Percentiles rank a stretch among this genome's conserved stretches.
phyloP scores from a whole-genome alignment of 2,113 vertebrate species.

The Neogobius melanostomus region DNA sequence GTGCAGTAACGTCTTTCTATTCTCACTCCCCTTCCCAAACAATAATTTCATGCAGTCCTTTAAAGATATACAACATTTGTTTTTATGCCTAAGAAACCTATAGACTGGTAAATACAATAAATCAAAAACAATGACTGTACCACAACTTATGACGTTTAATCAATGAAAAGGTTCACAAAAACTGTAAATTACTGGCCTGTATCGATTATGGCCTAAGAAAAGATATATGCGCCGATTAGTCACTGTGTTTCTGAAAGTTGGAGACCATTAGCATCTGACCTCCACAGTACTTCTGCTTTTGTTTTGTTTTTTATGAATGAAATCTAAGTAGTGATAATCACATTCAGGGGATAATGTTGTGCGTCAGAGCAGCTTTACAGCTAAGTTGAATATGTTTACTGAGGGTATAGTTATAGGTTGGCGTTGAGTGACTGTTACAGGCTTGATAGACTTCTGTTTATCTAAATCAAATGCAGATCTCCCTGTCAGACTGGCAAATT shows the following conservation, averaged over 20 bases:
- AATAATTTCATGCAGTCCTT: no score
- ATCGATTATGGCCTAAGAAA: conserved; percentile 34
- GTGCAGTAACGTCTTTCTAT: no score
- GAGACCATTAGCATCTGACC: conserved; percentile 19
- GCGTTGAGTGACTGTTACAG: neutral
- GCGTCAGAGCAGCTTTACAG: neutral
- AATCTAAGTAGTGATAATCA: neutral
- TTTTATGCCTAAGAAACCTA: no score
- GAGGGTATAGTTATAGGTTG: neutral
- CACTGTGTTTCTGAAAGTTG: conserved; percentile 5
- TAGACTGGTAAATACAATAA: no score
- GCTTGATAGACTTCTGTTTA: neutral
- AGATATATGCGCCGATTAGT: conserved; percentile 22
- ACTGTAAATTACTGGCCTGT: neutral
- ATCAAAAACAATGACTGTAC: no score
- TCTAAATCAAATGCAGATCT: neutral
- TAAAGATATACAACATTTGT: no score
- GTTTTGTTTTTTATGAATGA: neutral
- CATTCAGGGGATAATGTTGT: neutral
- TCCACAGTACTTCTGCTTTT: neutral
- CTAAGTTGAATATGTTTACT: neutral
- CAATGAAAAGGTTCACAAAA: neutral
- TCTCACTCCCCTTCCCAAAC: no score
- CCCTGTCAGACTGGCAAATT: neutral
- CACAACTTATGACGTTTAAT: neutral